These are phyloP conservation scores for Aphrocallistes beatrix DNA, from an alignment of 37 sponge, comb jelly and placozoan genomes.

Conservation along the genomic window DNA sequence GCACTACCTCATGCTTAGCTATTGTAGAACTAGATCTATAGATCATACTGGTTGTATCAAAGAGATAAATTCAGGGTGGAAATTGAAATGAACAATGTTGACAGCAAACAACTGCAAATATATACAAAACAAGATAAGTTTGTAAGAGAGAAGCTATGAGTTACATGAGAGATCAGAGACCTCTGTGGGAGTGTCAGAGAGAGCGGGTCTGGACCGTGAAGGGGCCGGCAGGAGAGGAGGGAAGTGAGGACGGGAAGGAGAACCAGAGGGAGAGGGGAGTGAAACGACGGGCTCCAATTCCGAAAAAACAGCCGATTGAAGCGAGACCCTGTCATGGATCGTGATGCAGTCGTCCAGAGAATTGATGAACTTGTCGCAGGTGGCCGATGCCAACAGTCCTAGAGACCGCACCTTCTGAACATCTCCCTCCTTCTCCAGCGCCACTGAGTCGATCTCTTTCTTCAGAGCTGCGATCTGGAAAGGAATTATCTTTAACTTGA, in stretches of 20 bases:
- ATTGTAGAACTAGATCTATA: too few species aligned
- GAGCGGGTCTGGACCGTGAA: neutral
- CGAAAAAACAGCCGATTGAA: neutral
- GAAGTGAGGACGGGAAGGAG: neutral
- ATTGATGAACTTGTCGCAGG: conserved; percentile 60
- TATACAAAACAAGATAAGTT: too few species aligned
- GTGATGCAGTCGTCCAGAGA: conserved; percentile 54
- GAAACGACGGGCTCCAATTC: neutral
- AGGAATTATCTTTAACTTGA: neutral
- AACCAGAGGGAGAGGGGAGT: conserved; percentile 1
- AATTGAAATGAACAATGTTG: too few species aligned
- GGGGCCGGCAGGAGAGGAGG: too few species aligned
- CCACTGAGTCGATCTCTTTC: neutral
- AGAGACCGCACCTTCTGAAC: conserved; percentile 47
- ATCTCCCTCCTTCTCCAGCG: conserved; percentile 41
- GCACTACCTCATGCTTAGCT: too few species aligned
- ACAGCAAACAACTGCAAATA: too few species aligned
- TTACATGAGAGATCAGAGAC: conserved; percentile 13
- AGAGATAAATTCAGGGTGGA: too few species aligned
- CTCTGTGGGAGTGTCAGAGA: neutral
- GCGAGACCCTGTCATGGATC: neutral
- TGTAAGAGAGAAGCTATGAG: too few species aligned
- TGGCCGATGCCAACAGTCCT: conserved; percentile 20
- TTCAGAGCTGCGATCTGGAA: neutral
- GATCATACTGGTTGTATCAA: too few species aligned